Conservation (phyloP, 2,888 invertebrate species). For the Sialis fuliginosa region DNA sequence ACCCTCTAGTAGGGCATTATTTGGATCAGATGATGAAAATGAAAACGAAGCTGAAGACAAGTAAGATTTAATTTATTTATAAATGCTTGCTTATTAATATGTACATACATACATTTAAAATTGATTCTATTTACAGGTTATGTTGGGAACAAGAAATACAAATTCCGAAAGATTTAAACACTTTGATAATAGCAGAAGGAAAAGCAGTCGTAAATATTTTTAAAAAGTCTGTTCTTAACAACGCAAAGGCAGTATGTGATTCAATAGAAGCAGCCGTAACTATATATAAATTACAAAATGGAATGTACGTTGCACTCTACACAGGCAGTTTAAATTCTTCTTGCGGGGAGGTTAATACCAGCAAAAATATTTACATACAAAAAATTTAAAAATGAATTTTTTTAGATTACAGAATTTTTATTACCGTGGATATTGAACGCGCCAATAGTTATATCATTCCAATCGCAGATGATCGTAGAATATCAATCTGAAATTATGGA, state of each 20-base stretch:
- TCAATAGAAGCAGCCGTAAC: background rate
- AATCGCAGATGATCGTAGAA: background rate
- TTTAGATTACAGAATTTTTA: slow-evolving; percentile 1
- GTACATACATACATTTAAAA: background rate
- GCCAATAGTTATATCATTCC: background rate
- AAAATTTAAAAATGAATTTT: background rate
- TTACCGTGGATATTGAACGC: background rate
- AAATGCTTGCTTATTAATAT: background rate
- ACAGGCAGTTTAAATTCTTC: background rate
- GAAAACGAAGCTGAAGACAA: slow-evolving; percentile 3
- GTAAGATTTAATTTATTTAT: background rate
- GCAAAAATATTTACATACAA: background rate
- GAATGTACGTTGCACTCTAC: background rate
- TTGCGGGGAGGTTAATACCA: background rate
- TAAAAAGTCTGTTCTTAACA: background rate
- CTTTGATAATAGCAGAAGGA: slow-evolving; percentile 1
- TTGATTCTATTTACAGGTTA: background rate
- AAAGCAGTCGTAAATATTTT: background rate
- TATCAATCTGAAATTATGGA: background rate
- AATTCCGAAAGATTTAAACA: background rate
- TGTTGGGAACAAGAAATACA: background rate
- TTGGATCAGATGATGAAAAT: slow-evolving; percentile 7
- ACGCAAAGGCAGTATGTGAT: background rate
- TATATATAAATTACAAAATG: background rate
- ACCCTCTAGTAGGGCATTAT: slow-evolving; percentile 9